Evolutionary conservation across 2,113 vertebrate species (phyloP), one percentile per base, ranked within the genome.

Genomic region (Pseudopodoces humilis): DNA sequence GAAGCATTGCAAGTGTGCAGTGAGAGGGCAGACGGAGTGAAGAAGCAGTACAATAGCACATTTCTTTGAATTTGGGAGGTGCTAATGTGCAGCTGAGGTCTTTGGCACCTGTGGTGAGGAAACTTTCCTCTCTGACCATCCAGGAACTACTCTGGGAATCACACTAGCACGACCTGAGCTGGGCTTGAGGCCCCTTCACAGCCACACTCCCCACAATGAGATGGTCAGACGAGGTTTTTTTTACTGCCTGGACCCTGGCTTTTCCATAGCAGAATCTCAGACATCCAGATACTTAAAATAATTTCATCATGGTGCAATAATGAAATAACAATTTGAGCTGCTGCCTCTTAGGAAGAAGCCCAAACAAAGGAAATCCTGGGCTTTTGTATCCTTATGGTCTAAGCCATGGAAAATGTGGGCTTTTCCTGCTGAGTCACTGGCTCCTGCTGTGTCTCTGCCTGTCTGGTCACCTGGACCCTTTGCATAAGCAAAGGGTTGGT

Each of bases 401-500:
- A 11, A 62, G 10, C 3, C 0, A 0, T 28, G 19, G 27, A n/a
- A 69, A 39, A 27, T 78, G 15, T 69, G 55, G 39, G 28, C 39
- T 78, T 28, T 69, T 78, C 55, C 39, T 69, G 63, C 72, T 33
- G 28, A 43, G 37, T 76, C 83, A 50, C 31, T 50, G 83, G 63
- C 55, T 80, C 31, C 50, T 88, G 58, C 47, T 27, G 33, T 52
- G 78, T 60, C 46, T n/a, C 53, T 47, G 53, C 43, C 43, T 43
- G 43, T 43, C 43, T 43, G 44, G 70, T 47, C 47, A 35, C 79
- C 63, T 62, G n/a, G 18, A 19, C 9, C 24, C 53, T 56, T 46
- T 46, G 62, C 47, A 33, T 0, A 60, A 60, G 46, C 30, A 47
- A 10, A 47, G n/a, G 13, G 28, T 68, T 0, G 0, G 21, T 62